phyloP scores from a whole-genome alignment of 1,140 invertebrate genomes.

The Liolophura sinensis region DNA sequence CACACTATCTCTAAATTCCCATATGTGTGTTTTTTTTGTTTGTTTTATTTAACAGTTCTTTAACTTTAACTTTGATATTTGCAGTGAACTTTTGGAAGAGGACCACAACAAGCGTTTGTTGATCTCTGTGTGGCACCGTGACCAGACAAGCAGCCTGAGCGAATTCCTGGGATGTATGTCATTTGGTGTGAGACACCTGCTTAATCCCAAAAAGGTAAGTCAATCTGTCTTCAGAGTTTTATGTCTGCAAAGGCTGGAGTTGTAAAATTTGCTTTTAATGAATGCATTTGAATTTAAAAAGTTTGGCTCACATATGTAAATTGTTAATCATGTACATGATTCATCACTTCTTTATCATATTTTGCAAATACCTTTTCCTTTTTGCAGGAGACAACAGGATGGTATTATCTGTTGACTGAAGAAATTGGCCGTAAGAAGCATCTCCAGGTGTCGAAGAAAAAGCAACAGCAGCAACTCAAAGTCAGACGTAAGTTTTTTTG shows the following conservation, averaged over 20 bases:
- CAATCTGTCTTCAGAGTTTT: no score
- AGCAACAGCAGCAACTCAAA: conserved; percentile 27
- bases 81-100: conserved; percentile 55
- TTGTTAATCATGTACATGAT: no score
- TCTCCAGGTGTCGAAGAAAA: conserved; percentile 39
- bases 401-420: conserved; percentile 63
- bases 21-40: no score
- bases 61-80: conserved; percentile 7
- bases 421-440: conserved; percentile 60
- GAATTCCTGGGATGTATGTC: conserved; percentile 80
- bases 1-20: no score
- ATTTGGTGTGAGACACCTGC: conserved; percentile 72
- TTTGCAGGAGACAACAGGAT: conserved; percentile 60
- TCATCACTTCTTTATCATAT: no score
- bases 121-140: conserved; percentile 62
- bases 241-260: no score
- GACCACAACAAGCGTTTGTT: conserved; percentile 60
- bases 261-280: no score
- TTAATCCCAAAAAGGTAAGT: conserved; percentile 64
- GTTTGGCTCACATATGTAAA: no score
- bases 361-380: neutral
- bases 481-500: conserved; percentile 28
- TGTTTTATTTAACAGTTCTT: no score
- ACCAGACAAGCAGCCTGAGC: conserved; percentile 64
- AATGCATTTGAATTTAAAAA: no score